phyloP scores from a whole-genome alignment of 2,113 vertebrate species.

The Pseudopodoces humilis region DNA sequence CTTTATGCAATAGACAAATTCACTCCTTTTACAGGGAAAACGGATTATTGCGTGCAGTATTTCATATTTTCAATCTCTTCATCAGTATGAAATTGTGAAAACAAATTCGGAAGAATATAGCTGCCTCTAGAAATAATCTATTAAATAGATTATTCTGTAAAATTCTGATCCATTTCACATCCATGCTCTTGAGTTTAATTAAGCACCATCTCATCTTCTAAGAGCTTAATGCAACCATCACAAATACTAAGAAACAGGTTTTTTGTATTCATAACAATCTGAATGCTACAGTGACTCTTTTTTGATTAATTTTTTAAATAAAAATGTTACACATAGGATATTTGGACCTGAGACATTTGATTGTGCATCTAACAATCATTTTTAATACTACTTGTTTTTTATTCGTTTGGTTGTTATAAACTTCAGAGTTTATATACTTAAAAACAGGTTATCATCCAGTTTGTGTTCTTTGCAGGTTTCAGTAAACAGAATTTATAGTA shows the following conservation, averaged over 20 bases:
- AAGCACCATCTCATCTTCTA: background rate
- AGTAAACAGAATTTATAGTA: background rate
- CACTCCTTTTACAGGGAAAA: background rate
- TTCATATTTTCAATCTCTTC: background rate
- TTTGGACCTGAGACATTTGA: background rate
- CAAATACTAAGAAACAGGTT: background rate
- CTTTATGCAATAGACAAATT: background rate
- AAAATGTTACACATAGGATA: background rate
- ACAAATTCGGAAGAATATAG: background rate
- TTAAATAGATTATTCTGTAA: background rate
- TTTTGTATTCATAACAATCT: background rate
- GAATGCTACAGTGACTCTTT: fast-evolving
- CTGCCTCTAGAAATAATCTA: background rate
- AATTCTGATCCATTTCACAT: background rate
- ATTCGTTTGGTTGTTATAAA: background rate
- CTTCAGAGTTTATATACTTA: background rate
- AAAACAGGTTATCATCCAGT: background rate
- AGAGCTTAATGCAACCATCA: background rate
- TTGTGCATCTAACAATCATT: background rate
- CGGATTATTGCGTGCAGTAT: background rate
- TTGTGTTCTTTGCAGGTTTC: background rate
- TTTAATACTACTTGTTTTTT: background rate
- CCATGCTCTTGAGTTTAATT: background rate
- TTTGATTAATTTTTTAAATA: background rate
- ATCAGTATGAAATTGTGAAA: background rate